Base-by-base conservation (phyloP, 2,888 invertebrate species). In the Ypsolopha sequella region DNA sequence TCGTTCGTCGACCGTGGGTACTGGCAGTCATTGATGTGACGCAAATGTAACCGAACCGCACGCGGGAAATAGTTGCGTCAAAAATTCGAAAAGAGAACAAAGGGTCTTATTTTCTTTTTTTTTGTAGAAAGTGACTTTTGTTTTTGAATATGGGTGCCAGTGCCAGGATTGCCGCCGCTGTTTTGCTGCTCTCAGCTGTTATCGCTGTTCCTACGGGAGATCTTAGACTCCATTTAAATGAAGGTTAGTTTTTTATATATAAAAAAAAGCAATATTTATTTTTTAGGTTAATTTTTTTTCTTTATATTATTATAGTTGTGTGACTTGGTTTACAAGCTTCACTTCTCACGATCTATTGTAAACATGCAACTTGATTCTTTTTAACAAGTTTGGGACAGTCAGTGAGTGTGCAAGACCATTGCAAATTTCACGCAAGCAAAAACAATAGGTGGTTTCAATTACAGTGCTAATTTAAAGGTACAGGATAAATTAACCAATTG, bases 1-100 rank as follows among this genome's bases (percentile, higher is more conserved):
- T 87, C 73, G 73, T 65, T 69, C 67, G 69, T 70, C 65, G 69
- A 63, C 65, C 68, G 70, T 70, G 66, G 69, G 58, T 61, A 62
- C 63, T 56, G 64, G 56, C 67, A 63, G 68, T 73, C 81, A 24
- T 81, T 69, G 60, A 58, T 11, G 13, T 36, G 49, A 41, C 45
- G 81, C 78, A 84, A 84, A 82, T 82, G 69, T 80, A 76, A 80
- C 80, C 81, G 76, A 24, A 68, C 59, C 66, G 60, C 63, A 72
- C 76, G 80, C 81, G 81, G 80, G 72, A 75, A 79, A 80, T 77
- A 82, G 82, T 84, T 84, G 80, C 84, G 82, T 80, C 77, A 58
- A 54, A 58, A 57, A 55, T 45, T 70, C 70, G 61, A 65, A 67
- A 63, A 56, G 64, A 60, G 63, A 46, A 54, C 55, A 50, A 52